A percentile compares a stretch with the other conserved stretches of the same genome.
These are phyloP conservation scores for Tipula vernalis DNA, from an alignment of 2,888 invertebrate species.

Conservation along the genomic window DNA sequence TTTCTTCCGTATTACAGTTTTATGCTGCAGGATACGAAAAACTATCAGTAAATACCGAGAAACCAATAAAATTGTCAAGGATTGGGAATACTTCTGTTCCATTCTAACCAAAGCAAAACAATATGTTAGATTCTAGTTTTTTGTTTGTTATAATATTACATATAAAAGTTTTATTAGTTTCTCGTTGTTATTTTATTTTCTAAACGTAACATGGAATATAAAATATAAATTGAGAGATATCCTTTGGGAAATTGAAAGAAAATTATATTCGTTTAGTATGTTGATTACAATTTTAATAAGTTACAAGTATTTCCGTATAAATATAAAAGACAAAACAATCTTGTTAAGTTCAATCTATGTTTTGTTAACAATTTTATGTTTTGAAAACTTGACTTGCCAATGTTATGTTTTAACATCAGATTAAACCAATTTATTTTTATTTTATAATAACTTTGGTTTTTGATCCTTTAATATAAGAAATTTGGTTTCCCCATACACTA, in stretches of 20 bases:
- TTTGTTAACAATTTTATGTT: no score
- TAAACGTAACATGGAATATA: not conserved
- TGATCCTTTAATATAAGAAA: no score
- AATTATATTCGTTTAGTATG: not conserved
- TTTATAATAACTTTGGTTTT: no score
- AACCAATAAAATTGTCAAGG: not conserved
- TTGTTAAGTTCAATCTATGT: not conserved
- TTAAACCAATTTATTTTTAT: no score
- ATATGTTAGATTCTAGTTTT: not conserved
- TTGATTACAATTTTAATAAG: not conserved
- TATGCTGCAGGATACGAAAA: not conserved
- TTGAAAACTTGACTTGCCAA: no score
- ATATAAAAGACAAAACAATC: not conserved
- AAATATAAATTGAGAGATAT: not conserved
- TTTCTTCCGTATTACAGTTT: not conserved
- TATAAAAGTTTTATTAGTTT: not conserved
- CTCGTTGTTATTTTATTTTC: not conserved
- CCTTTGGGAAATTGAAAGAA: not conserved
- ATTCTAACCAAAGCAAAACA: no score
- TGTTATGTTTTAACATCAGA: no score
- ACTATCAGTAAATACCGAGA: not conserved
- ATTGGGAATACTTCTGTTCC: not conserved
- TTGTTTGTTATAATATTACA: not conserved
- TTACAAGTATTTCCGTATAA: not conserved
- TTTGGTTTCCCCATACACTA: no score